Conservation (phyloP, 2,888 invertebrate genomes). For the Seladonia tumulorum region DNA sequence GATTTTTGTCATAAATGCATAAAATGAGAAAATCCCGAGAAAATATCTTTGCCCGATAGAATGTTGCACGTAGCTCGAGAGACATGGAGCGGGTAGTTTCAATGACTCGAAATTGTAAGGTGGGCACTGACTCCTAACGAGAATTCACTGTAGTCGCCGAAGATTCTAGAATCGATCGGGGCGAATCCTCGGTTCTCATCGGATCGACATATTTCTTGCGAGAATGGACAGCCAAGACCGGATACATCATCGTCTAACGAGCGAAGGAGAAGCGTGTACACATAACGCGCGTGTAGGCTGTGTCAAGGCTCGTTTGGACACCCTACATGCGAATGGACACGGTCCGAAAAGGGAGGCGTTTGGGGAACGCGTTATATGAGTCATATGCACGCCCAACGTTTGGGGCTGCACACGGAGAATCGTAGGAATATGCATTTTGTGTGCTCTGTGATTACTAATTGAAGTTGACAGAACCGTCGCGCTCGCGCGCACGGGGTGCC, state of each 20-base stretch:
- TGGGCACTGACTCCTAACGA: too few relatives aligned
- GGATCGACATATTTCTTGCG: neutral
- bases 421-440: constrained; percentile 79
- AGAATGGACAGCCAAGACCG: constrained; percentile 40
- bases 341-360: constrained; percentile 74
- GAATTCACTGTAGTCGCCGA: too few relatives aligned
- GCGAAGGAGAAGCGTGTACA: constrained; percentile 76
- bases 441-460: constrained; percentile 70
- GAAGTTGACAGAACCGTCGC: constrained; percentile 61
- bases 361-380: constrained; percentile 78
- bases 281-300: constrained; percentile 76
- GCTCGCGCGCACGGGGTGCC: constrained; percentile 17
- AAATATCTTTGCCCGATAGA: too few relatives aligned
- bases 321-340: constrained; percentile 79
- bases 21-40: too few relatives aligned
- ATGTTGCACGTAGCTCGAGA: too few relatives aligned
- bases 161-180: neutral
- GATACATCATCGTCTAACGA: constrained; percentile 72
- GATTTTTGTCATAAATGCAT: too few relatives aligned
- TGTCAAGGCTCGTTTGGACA: constrained; percentile 74
- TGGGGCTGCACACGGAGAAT: constrained; percentile 81
- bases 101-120: too few relatives aligned
- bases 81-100: too few relatives aligned
- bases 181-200: too few relatives aligned
- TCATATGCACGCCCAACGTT: constrained; percentile 79